phyloP scores from a whole-genome alignment of 2,113 vertebrate genomes.

The Prietella phreatophila region DNA sequence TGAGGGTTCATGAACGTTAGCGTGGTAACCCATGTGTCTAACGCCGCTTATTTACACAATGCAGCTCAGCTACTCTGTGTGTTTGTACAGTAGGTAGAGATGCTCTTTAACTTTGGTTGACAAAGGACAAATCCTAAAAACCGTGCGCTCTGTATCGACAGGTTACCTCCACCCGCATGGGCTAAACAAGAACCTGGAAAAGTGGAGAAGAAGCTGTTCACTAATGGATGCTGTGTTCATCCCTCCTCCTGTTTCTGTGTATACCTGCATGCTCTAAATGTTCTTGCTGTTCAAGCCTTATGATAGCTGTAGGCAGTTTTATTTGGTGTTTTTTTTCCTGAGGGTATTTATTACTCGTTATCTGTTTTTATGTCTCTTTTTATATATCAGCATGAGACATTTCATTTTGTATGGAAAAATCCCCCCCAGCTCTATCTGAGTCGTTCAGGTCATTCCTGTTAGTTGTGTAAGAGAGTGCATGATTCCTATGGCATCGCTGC shows the following conservation, averaged over 20 bases:
- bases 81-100: not conserved
- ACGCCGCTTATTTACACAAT: not conserved
- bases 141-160: conserved; percentile 39
- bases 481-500: no score
- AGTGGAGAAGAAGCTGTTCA: not conserved
- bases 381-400: not conserved
- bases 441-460: not conserved
- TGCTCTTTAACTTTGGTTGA: not conserved
- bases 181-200: conserved; percentile 43
- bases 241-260: conserved; percentile 40
- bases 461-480: not conserved
- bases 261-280: conserved; percentile 39
- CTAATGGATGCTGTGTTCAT: conserved; percentile 26
- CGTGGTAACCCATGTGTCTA: not conserved
- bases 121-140: not conserved
- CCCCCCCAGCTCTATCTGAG: not conserved
- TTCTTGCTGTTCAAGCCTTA: not conserved
- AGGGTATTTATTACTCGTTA: conserved; percentile 6
- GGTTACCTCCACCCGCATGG: conserved; percentile 52
- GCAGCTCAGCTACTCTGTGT: not conserved
- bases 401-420: not conserved
- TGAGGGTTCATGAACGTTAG: no score
- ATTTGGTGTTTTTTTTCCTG: not conserved
- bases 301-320: not conserved
- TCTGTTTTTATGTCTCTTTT: not conserved